Conservation (phyloP, 2,888 invertebrate genomes). For the Nycteola revayana region DNA sequence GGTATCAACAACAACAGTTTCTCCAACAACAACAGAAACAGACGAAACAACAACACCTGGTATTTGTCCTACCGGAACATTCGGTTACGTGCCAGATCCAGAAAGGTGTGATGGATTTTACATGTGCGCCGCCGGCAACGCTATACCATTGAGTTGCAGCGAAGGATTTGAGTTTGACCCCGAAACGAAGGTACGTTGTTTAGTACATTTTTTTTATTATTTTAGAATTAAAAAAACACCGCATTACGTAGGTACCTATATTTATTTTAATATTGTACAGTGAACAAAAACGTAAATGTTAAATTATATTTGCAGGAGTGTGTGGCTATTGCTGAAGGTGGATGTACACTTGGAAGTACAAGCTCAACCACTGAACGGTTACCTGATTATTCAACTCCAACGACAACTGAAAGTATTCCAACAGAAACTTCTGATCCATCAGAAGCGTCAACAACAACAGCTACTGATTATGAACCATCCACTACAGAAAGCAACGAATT, state of each 20-base stretch:
- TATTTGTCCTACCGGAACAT: conserved; percentile 31
- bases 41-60: conserved; percentile 5
- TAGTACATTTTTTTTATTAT: background rate
- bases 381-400: background rate
- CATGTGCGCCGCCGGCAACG: conserved; percentile 31
- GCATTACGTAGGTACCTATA: background rate
- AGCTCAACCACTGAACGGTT: background rate
- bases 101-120: conserved; percentile 36
- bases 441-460: too few relatives aligned
- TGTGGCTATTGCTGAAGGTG: conserved; percentile 5
- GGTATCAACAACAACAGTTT: background rate
- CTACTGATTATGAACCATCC: too few relatives aligned
- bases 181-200: conserved; percentile 19
- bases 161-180: conserved; percentile 39
- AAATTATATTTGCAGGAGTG: background rate
- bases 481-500: too few relatives aligned
- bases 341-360: conserved; percentile 2
- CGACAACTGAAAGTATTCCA: too few relatives aligned
- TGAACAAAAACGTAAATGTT: background rate
- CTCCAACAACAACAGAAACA: background rate
- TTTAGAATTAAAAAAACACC: background rate
- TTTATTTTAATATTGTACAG: background rate
- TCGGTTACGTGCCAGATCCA: conserved; percentile 39
- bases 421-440: too few relatives aligned
- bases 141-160: conserved; percentile 30